Percentiles rank a stretch among this genome's conserved stretches.
Evolutionary conservation across 2,113 vertebrate genomes (phyloP).

Genomic region (Felis chaus): DNA sequence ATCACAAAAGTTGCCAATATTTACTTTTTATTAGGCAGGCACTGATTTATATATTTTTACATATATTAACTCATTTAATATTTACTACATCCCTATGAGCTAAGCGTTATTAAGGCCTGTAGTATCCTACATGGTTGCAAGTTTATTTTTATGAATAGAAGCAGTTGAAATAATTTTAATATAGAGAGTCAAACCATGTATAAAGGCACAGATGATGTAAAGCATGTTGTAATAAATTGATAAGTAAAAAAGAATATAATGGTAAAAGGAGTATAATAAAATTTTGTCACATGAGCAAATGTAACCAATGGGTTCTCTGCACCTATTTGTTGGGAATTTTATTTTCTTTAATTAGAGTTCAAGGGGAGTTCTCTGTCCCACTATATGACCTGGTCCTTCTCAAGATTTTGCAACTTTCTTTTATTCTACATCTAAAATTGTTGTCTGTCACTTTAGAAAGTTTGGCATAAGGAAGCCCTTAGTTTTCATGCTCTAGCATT

Average conservation of each 20-base stretch:
- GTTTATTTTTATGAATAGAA: not conserved
- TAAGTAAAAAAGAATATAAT: not conserved
- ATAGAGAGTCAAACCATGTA: not conserved
- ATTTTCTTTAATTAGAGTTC: not conserved
- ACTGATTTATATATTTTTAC: not conserved
- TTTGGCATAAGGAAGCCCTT: not conserved
- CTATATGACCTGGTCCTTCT: not conserved
- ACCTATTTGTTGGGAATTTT: not conserved
- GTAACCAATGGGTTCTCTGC: not conserved
- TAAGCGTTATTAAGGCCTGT: not conserved
- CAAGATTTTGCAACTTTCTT: not conserved
- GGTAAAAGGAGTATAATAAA: not conserved
- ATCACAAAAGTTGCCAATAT: not conserved
- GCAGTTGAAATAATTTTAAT: not conserved
- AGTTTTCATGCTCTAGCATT: not conserved
- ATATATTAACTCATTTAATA: not conserved
- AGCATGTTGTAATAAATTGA: not conserved
- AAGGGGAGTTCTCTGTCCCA: not conserved
- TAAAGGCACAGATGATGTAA: not conserved
- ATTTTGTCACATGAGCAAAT: not conserved
- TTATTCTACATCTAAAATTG: not conserved
- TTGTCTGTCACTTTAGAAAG: not conserved
- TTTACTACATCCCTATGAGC: not conserved
- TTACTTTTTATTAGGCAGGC: not conserved
- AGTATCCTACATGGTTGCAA: not conserved